A percentile compares a stretch with the other conserved stretches of the same genome.
phyloP scores from a whole-genome alignment of 2,888 invertebrate genomes.

The Boloria selene region DNA sequence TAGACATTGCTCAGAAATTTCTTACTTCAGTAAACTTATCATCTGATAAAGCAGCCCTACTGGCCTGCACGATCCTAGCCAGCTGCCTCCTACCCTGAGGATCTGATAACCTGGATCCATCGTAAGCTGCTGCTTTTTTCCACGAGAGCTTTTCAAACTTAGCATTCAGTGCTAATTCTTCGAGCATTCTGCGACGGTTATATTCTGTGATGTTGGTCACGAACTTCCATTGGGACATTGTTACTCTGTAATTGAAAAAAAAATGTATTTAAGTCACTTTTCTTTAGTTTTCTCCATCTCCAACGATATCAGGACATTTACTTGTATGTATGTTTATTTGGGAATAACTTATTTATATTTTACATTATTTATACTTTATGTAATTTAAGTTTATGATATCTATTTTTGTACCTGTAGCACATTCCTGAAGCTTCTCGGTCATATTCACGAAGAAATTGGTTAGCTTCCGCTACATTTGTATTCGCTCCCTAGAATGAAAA shows the following conservation, averaged over 20 bases:
- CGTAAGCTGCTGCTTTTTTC: slow-evolving; percentile 86
- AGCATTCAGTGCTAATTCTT: slow-evolving; percentile 86
- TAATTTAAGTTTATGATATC: not conserved
- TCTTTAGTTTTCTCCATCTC: too few relatives aligned
- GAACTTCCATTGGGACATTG: slow-evolving; percentile 88
- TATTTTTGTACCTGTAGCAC: slow-evolving; percentile 82
- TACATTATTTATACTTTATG: too few relatives aligned
- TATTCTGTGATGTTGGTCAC: slow-evolving; percentile 89
- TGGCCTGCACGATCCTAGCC: slow-evolving; percentile 85
- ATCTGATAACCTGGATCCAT: slow-evolving; percentile 86
- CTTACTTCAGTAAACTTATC: slow-evolving; percentile 88
- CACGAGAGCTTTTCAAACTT: slow-evolving; percentile 90
- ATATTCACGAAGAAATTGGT: slow-evolving; percentile 87
- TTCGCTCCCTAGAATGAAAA: slow-evolving; percentile 81
- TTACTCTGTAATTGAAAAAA: slow-evolving; percentile 71
- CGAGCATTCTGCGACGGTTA: slow-evolving; percentile 87
- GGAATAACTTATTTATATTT: too few relatives aligned
- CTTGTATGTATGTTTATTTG: too few relatives aligned
- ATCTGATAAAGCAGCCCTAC: slow-evolving; percentile 88
- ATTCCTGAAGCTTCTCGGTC: slow-evolving; percentile 87
- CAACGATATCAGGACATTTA: too few relatives aligned
- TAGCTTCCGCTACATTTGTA: slow-evolving; percentile 85
- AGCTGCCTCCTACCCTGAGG: slow-evolving; percentile 86
- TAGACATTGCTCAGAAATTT: too few relatives aligned
- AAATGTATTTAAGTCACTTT: too few relatives aligned